These are phyloP conservation scores for Nemotelus nigrinus DNA, from an alignment of 2,888 invertebrate genomes.

Conservation along the genomic window DNA sequence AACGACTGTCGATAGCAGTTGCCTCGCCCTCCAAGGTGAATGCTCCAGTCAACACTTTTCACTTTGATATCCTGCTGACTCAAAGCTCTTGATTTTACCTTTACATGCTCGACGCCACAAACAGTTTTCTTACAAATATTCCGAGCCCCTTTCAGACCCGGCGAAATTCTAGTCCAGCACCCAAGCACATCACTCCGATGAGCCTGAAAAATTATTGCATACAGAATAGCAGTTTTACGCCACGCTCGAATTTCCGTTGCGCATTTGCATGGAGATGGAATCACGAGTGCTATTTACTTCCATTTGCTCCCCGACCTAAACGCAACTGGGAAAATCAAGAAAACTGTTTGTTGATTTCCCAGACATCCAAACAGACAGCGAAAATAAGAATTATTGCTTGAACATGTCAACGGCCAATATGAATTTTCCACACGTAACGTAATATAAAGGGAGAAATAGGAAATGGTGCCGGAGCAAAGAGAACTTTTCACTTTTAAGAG, in stretches of 20 bases:
- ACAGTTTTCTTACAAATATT: too few species aligned
- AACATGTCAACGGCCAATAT: conserved; percentile 30
- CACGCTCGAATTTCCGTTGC: conserved; percentile 7
- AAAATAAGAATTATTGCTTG: conserved; percentile 21
- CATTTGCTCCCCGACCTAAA: not conserved
- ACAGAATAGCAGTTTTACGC: conserved; percentile 6
- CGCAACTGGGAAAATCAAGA: not conserved
- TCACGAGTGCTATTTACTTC: not conserved
- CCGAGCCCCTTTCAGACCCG: too few species aligned
- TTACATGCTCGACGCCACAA: too few species aligned
- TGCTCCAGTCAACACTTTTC: too few species aligned
- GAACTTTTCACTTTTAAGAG: conserved; percentile 9
- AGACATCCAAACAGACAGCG: conserved; percentile 11
- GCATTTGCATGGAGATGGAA: conserved; percentile 4
- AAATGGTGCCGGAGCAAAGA: conserved; percentile 14
- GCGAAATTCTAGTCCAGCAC: too few species aligned
- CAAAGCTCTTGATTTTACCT: too few species aligned
- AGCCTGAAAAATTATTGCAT: not conserved
- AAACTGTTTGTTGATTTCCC: conserved; percentile 6
- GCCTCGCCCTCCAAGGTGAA: too few species aligned
- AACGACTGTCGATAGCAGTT: too few species aligned
- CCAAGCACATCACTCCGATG: too few species aligned
- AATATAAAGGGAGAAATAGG: conserved; percentile 10
- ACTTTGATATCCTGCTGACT: too few species aligned
- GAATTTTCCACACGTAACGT: conserved; percentile 24